Evolutionary conservation across 2,113 vertebrate species (phyloP).

Genomic region (Melanerpes formicivorus): DNA sequence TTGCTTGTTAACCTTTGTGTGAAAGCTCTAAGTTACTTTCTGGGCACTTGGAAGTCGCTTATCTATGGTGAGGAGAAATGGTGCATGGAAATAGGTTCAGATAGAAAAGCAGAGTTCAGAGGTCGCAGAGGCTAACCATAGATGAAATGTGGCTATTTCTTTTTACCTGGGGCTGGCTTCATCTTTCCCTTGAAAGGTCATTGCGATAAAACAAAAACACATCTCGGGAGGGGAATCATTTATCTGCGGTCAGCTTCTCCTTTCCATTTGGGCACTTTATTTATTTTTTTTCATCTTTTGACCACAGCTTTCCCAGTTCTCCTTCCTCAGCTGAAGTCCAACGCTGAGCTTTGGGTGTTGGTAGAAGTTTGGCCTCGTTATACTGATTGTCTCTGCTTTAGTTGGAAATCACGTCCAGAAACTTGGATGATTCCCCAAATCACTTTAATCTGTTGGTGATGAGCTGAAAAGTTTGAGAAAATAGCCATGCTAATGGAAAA

Average conservation of each 20-base stretch:
- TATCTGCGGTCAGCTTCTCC: constrained; percentile 61
- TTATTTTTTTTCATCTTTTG: constrained; percentile 50
- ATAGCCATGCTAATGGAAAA: constrained; percentile 53
- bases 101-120: constrained; percentile 89
- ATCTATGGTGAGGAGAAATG: constrained; percentile 77
- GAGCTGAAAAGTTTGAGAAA: constrained; percentile 62
- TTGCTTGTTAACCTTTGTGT: constrained; percentile 64
- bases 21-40: constrained; percentile 78
- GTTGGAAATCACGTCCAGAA: constrained; percentile 36
- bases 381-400: background rate
- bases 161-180: constrained; percentile 91
- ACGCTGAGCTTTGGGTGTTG: background rate
- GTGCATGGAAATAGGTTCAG: constrained; percentile 89
- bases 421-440: constrained; percentile 60
- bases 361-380: background rate
- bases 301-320: background rate
- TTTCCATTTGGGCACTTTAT: constrained; percentile 61
- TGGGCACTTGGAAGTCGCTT: constrained; percentile 77
- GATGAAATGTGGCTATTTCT: constrained; percentile 94
- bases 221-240: constrained; percentile 78
- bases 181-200: constrained; percentile 90
- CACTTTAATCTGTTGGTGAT: constrained; percentile 65
- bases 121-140: constrained; percentile 86
- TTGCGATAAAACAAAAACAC: constrained; percentile 84
- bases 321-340: background rate